Evolutionary conservation across 1,140 invertebrate genomes (phyloP).

Genomic region (Atta cephalotes): DNA sequence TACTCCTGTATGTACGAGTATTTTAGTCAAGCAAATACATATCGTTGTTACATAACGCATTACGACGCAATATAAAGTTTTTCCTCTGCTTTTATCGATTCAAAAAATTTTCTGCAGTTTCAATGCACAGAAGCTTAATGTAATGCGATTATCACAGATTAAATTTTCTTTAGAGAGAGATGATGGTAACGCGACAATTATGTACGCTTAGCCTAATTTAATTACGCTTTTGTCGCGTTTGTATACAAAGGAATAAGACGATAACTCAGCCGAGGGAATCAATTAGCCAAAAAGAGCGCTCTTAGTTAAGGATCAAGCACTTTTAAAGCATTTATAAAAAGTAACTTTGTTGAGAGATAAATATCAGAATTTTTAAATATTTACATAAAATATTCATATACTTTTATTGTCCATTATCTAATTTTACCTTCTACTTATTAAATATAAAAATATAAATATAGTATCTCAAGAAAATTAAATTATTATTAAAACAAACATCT

Average conservation of each 20-base stretch:
- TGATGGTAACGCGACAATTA: constrained; percentile 8
- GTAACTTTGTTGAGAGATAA: background rate
- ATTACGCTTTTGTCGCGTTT: constrained; percentile 45
- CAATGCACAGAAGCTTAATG: background rate
- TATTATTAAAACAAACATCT: background rate
- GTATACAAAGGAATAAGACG: constrained; percentile 39
- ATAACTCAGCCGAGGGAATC: constrained; percentile 39
- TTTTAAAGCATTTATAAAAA: background rate
- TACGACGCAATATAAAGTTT: constrained; percentile 1
- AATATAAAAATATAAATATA: background rate
- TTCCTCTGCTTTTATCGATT: background rate
- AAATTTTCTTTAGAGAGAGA: constrained; percentile 42
- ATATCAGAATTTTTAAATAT: background rate
- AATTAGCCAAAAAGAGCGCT: constrained; percentile 56
- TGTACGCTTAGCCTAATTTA: constrained; percentile 49
- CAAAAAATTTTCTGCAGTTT: background rate
- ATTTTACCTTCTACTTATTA: constrained; percentile 4
- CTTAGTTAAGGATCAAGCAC: background rate
- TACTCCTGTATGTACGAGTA: background rate
- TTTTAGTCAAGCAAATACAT: background rate
- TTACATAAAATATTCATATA: background rate
- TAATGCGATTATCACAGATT: constrained; percentile 36
- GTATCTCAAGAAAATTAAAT: background rate
- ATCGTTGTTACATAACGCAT: background rate
- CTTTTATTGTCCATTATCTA: background rate